Percentiles rank a stretch among this genome's conserved stretches.
Conservation (phyloP, 2,113 vertebrate species). For the Climacteris rufus region DNA sequence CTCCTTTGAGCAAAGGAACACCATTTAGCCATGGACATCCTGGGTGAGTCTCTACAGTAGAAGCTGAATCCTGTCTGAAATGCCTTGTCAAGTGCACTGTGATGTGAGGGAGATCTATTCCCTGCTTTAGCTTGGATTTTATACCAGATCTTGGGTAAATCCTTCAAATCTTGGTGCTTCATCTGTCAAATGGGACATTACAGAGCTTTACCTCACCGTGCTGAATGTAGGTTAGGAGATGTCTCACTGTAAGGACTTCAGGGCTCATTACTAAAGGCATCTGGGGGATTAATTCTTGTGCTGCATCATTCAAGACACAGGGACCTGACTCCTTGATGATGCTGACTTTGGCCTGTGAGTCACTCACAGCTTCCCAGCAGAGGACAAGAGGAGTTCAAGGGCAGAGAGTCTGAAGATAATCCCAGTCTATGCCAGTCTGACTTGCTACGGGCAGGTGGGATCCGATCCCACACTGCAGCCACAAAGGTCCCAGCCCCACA, state of each 20-base stretch:
- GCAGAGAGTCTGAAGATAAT: background rate
- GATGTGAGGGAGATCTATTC: background rate
- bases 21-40: background rate
- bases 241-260: background rate
- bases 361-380: background rate
- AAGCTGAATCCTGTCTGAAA: background rate
- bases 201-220: rapidly evolving
- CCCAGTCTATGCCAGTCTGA: background rate
- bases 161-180: background rate
- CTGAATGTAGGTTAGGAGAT: background rate
- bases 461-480: background rate
- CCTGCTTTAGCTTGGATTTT: background rate
- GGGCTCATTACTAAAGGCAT: background rate
- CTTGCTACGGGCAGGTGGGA: background rate
- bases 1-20: background rate
- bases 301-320: background rate
- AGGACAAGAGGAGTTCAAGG: background rate
- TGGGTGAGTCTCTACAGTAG: background rate
- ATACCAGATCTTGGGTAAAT: background rate
- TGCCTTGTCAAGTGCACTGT: background rate
- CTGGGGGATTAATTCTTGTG: background rate
- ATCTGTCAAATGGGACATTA: background rate
- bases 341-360: background rate
- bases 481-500: background rate
- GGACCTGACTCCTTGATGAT: background rate